Evolutionary conservation across 2,113 vertebrate species (phyloP), one percentile per base, ranked within the genome.

Genomic region (Myotis yumanensis): DNA sequence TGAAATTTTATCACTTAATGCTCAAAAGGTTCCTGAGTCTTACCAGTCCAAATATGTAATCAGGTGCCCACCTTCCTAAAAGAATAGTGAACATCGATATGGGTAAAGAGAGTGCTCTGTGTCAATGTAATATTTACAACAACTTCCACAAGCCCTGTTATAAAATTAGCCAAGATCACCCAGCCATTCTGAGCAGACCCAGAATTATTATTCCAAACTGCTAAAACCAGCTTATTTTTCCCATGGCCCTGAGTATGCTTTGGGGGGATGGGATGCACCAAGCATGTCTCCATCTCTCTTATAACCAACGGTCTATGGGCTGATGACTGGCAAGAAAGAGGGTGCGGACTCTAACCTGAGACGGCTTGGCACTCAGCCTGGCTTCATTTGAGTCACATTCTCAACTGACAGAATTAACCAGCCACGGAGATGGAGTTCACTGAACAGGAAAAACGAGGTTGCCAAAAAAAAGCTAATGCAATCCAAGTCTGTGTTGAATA

Each of bases 371-470:
- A 72, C 35, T 82, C 48, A 79, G 82, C 68, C 59, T 46, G 35
- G 82, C 35, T 96, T 95, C 93, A 69, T 94, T 69, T 89, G 95
- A 96, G 57, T 88, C 86, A 86, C 52, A 86, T 5, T 85, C 81
- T 85, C 82, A 85, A 95, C 72, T 82, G 94, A 94, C 59, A 90
- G 85, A 96, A 93, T 86, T 95, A 96, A 96, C 77, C 62, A 96
- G 82, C 89, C 91, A 69, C 11, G 1, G 82, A 89, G 82, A 92
- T 0, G 51, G 59, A 95, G 54, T 92, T 95, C 86, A 94, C 85
- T 96, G 72, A 96, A 77, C 40, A 90, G 52, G 57, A 96, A 96
- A 95, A 95, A 97, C 68, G 57, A 95, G 51, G 37, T 68, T 95
- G 59, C 86, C 66, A 82, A 68, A 57, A 68, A 20, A 25, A 84